A percentile compares a stretch with the other conserved stretches of the same genome.
Evolutionary conservation across 1,140 invertebrate genomes (phyloP).

Genomic region (Wasmannia auropunctata): DNA sequence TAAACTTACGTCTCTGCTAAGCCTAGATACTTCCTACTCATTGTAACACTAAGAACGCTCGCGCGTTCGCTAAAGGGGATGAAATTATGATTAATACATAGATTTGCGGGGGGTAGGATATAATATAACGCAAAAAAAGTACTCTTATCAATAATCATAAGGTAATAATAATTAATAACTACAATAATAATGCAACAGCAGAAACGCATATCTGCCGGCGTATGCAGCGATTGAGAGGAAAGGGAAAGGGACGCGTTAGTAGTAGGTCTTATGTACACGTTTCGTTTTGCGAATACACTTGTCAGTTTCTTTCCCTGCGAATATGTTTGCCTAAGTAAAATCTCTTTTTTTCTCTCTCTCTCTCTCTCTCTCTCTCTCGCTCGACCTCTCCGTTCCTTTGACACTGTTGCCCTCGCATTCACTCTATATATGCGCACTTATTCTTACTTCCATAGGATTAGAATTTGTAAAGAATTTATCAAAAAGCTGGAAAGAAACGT

Average conservation of each 20-base stretch:
- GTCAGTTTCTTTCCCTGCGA: conserved; percentile 21
- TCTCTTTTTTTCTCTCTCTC: conserved; percentile 38
- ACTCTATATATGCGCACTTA: conserved; percentile 53
- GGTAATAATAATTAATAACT: conserved; percentile 71
- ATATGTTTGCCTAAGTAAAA: conserved; percentile 57
- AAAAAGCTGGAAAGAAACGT: conserved; percentile 43
- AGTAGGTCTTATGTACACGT: conserved; percentile 52
- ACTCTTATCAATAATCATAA: conserved; percentile 66
- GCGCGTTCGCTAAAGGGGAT: conserved; percentile 39
- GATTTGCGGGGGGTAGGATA: conserved; percentile 48
- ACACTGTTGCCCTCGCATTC: conserved; percentile 50
- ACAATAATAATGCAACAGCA: conserved; percentile 71
- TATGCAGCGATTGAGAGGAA: conserved; percentile 58
- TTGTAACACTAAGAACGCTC: conserved; percentile 64
- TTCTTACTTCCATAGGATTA: conserved; percentile 43
- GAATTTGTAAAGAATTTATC: conserved; percentile 52
- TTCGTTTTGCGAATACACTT: conserved; percentile 19
- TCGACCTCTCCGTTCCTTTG: conserved; percentile 47
- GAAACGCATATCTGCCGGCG: conserved; percentile 51
- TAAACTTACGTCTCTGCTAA: conserved; percentile 44
- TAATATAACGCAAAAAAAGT: conserved; percentile 72
- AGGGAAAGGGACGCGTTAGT: conserved; percentile 56
- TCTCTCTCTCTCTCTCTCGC: conserved; percentile 34
- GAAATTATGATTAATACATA: conserved; percentile 60
- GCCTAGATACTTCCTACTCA: conserved; percentile 58